These are phyloP conservation scores for Ormyrus labotus DNA, from an alignment of 2,888 invertebrate species.

Conservation along the genomic window DNA sequence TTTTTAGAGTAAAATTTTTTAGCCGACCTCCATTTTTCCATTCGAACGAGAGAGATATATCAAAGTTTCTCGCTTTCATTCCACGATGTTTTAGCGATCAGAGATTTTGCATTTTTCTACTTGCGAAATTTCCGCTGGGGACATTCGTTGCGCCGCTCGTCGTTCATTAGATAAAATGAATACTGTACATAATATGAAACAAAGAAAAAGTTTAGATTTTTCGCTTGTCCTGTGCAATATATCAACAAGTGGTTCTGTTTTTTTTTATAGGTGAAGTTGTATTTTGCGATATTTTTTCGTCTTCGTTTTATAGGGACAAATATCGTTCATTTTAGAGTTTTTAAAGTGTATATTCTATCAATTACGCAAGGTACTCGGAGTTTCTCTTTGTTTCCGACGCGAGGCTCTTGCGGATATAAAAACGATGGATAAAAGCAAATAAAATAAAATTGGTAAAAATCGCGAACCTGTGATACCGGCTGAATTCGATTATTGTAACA, in stretches of 20 bases:
- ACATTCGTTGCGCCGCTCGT: conserved; percentile 44
- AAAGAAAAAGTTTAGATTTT: conserved; percentile 24
- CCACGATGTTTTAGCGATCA: conserved; percentile 26
- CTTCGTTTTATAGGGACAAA: conserved; percentile 10
- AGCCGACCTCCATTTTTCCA: not conserved
- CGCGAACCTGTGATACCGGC: conserved; percentile 54
- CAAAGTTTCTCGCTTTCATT: conserved; percentile 32
- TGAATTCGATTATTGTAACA: conserved; percentile 44
- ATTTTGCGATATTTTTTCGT: conserved; percentile 13
- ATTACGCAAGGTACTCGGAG: not conserved
- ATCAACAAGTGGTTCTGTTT: conserved; percentile 23
- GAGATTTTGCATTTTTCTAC: conserved; percentile 49
- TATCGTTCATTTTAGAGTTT: conserved; percentile 31
- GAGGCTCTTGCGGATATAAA: conserved; percentile 21
- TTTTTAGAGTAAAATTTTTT: conserved; percentile 18
- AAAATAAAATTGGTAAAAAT: conserved; percentile 45
- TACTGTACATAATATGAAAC: conserved; percentile 24
- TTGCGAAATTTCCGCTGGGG: conserved; percentile 34
- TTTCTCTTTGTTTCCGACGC: conserved; percentile 1
- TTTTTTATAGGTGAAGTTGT: conserved; percentile 43
- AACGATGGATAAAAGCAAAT: conserved; percentile 2
- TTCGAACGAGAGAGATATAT: conserved; percentile 7
- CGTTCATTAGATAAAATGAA: conserved; percentile 41
- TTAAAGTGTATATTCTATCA: conserved; percentile 8
- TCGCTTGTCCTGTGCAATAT: conserved; percentile 48